Conservation (phyloP, 2,888 invertebrate species). For the Drosophila nigritarsus region DNA sequence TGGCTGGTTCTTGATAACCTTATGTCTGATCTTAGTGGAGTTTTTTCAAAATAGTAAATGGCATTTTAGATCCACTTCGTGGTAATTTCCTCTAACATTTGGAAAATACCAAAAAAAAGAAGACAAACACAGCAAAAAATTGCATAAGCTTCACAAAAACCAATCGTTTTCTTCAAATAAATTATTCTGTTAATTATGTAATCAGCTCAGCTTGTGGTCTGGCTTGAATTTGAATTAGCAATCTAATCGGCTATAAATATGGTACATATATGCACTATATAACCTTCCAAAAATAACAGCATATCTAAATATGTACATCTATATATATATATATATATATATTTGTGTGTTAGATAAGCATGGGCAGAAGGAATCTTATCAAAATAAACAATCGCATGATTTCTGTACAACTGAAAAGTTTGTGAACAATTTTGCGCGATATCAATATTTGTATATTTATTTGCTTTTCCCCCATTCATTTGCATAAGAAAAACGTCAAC, state of each 20-base stretch:
- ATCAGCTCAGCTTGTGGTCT: background rate
- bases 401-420: conserved; percentile 18
- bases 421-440: conserved; percentile 8
- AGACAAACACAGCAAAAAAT: background rate
- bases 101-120: background rate
- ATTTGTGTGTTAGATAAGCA: conserved; percentile 24
- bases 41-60: background rate
- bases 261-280: background rate
- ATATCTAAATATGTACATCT: background rate
- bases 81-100: background rate
- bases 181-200: background rate
- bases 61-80: background rate
- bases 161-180: background rate
- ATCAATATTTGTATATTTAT: conserved; percentile 23
- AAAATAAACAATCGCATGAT: conserved; percentile 19
- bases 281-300: background rate
- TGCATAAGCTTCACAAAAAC: background rate
- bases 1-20: background rate
- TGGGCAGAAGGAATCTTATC: conserved; percentile 22
- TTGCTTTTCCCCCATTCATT: conserved; percentile 17
- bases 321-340: background rate
- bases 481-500: conserved; percentile 10
- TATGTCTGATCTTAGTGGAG: background rate
- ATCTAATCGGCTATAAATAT: background rate
- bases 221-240: background rate